phyloP scores from a whole-genome alignment of 2,888 invertebrate genomes.

The Troides aeacus region DNA sequence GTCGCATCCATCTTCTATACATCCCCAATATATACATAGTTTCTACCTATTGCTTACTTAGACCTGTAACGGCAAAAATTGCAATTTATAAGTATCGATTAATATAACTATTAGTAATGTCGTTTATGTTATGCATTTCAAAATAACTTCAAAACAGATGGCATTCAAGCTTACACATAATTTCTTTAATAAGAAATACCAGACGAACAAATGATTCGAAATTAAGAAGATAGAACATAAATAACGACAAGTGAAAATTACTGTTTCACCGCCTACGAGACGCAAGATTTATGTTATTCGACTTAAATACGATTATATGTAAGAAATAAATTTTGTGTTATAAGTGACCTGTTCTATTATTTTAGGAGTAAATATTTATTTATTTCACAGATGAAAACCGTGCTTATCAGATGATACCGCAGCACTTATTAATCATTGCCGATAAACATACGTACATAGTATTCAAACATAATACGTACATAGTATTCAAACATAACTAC shows the following conservation, averaged over 20 bases:
- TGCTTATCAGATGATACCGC: too few species aligned
- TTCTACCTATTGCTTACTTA: too few species aligned
- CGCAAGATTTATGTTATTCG: slow-evolving; percentile 11
- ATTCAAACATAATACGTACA: too few species aligned
- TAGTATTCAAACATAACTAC: too few species aligned
- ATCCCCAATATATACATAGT: too few species aligned
- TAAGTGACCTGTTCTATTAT: slow-evolving; percentile 28
- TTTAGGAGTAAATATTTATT: background rate
- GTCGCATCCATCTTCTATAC: too few species aligned
- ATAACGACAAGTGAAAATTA: slow-evolving; percentile 13
- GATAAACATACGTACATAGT: too few species aligned
- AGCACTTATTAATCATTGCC: too few species aligned
- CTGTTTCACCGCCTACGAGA: slow-evolving; percentile 6
- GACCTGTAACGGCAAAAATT: too few species aligned
- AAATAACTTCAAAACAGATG: background rate
- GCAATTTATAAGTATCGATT: too few species aligned
- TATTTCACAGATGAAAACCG: background rate
- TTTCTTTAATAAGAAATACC: slow-evolving; percentile 44
- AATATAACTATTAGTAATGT: too few species aligned
- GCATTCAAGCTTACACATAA: background rate
- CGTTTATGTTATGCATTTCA: too few species aligned
- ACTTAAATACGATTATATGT: slow-evolving; percentile 22
- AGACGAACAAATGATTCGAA: slow-evolving; percentile 73
- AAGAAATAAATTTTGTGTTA: slow-evolving; percentile 36
- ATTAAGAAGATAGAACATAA: slow-evolving; percentile 60